phyloP scores from a whole-genome alignment of 2,113 vertebrate genomes.

The Enhydra lutris region DNA sequence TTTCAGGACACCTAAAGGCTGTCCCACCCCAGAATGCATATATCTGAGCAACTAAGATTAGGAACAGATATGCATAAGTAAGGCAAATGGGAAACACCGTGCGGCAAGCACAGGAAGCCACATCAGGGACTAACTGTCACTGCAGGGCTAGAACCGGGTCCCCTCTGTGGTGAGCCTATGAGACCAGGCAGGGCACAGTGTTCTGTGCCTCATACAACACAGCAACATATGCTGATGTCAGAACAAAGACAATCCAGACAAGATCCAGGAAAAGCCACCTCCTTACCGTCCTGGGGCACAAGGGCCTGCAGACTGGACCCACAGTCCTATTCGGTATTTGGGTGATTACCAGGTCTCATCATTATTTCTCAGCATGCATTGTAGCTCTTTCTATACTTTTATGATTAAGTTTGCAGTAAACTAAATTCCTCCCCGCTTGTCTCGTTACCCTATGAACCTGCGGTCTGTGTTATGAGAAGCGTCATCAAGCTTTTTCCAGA shows the following conservation, averaged over 20 bases:
- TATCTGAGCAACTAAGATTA: background rate
- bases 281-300: background rate
- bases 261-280: background rate
- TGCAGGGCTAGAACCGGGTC: background rate
- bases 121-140: background rate
- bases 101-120: background rate
- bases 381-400: background rate
- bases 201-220: background rate
- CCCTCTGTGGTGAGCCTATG: background rate
- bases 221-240: background rate
- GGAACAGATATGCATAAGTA: background rate
- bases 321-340: background rate
- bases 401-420: background rate
- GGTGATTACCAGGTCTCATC: background rate
- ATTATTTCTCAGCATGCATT: background rate
- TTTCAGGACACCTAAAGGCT: background rate
- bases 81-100: background rate
- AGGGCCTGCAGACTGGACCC: fast-evolving
- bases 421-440: background rate
- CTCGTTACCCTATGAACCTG: background rate
- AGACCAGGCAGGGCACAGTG: background rate
- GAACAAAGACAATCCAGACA: background rate
- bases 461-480: background rate
- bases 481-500: background rate
- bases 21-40: background rate